Percentiles rank a stretch among this genome's conserved stretches.
phyloP scores from a whole-genome alignment of 1,140 invertebrate species.

The Cardiocondyla obscurior region DNA sequence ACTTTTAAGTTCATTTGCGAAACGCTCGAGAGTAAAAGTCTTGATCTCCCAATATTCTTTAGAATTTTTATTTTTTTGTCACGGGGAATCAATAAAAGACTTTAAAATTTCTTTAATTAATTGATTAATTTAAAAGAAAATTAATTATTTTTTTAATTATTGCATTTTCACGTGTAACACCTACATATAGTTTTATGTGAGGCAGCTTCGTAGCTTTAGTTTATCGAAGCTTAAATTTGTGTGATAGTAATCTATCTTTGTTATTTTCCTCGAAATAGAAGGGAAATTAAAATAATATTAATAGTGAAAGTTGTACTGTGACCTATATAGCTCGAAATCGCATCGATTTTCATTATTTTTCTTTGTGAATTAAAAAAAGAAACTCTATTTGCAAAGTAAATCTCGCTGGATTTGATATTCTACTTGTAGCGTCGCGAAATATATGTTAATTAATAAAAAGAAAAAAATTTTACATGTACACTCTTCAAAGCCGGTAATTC shows the following conservation, averaged over 20 bases:
- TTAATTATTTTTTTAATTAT: too few relatives aligned
- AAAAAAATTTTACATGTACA: neutral
- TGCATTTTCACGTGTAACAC: too few relatives aligned
- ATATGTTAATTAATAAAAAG: neutral
- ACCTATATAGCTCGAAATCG: neutral
- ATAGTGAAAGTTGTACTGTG: neutral
- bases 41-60: too few relatives aligned
- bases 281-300: neutral
- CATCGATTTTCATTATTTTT: neutral
- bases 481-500: neutral
- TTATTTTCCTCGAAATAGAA: neutral
- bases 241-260: neutral
- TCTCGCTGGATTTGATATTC: neutral
- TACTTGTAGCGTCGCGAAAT: neutral
- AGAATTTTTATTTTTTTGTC: neutral
- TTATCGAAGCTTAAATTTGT: too few relatives aligned
- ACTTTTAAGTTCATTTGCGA: neutral
- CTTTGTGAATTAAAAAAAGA: neutral
- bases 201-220: too few relatives aligned
- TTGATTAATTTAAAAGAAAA: too few relatives aligned
- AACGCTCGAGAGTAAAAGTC: neutral
- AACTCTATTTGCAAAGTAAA: neutral
- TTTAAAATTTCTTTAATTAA: too few relatives aligned
- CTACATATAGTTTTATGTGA: too few relatives aligned
- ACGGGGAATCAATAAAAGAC: too few relatives aligned